Conservation (phyloP, 2,888 invertebrate species). For the Tiphia femorata region DNA sequence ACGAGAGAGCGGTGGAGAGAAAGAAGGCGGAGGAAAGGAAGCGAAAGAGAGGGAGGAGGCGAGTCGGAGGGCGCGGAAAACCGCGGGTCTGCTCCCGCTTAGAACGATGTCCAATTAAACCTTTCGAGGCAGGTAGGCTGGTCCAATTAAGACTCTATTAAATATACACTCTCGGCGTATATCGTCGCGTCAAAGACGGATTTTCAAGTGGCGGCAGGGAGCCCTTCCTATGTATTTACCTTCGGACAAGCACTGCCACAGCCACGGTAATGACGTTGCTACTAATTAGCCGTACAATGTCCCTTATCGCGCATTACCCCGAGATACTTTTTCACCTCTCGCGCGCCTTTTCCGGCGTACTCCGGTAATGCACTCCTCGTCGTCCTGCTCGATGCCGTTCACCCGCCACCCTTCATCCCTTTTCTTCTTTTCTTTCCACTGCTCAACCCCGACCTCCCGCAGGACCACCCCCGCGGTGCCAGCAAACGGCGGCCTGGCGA, state of each 20-base stretch:
- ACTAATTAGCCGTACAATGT: conserved; percentile 46
- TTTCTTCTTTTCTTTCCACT: too few species aligned
- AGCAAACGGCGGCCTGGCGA: too few species aligned
- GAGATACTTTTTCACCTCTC: conserved; percentile 1
- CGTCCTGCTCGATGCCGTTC: too few species aligned
- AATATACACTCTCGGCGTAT: conserved; percentile 45
- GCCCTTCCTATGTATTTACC: conserved; percentile 41
- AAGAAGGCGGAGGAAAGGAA: not conserved
- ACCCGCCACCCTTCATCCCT: too few species aligned
- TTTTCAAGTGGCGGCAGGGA: conserved; percentile 42
- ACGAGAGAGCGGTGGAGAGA: not conserved
- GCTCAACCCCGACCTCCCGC: too few species aligned
- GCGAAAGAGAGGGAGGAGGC: conserved; percentile 1
- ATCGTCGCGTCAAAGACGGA: conserved; percentile 47
- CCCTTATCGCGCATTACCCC: conserved; percentile 22
- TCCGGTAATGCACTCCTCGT: too few species aligned
- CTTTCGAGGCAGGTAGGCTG: conserved; percentile 46
- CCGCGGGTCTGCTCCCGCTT: conserved; percentile 13
- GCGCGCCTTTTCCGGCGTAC: not conserved
- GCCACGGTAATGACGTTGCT: conserved; percentile 42
- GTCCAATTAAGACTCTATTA: conserved; percentile 54
- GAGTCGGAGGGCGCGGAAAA: not conserved
- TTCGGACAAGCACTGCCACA: conserved; percentile 47
- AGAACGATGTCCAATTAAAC: conserved; percentile 50
- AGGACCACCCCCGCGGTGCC: too few species aligned